Conservation (phyloP, 2,113 vertebrate species). For the Sturnus vulgaris region DNA sequence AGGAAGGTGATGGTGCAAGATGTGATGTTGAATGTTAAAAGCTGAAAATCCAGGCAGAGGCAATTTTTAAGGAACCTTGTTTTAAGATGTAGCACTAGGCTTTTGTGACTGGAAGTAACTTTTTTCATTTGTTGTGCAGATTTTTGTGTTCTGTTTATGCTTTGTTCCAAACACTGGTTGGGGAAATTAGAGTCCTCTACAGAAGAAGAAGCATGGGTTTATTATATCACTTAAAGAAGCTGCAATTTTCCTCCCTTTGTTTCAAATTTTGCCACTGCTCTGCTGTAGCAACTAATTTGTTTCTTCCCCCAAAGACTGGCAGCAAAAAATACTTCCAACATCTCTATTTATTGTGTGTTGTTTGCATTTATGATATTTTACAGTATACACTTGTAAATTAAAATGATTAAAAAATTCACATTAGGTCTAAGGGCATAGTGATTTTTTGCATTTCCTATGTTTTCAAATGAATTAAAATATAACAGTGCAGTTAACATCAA, state of each 20-base stretch:
- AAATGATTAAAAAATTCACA: slow-evolving; percentile 69
- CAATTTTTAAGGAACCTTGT: background rate
- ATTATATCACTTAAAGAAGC: slow-evolving; percentile 26
- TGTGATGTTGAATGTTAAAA: background rate
- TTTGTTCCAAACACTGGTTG: slow-evolving; percentile 3
- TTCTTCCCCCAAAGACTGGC: slow-evolving; percentile 24
- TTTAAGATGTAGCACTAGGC: background rate
- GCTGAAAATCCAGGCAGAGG: background rate
- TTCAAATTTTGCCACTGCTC: slow-evolving; percentile 30
- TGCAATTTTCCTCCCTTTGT: background rate
- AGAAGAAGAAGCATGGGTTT: slow-evolving; percentile 3
- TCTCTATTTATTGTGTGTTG: slow-evolving; percentile 57
- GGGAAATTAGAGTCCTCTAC: slow-evolving; percentile 17
- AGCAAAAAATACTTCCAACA: slow-evolving; percentile 40
- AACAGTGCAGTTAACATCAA: slow-evolving; percentile 94
- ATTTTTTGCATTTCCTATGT: slow-evolving; percentile 67
- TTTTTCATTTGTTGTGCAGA: background rate
- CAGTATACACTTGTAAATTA: slow-evolving; percentile 59
- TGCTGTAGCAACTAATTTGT: slow-evolving; percentile 25
- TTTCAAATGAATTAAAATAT: slow-evolving; percentile 86
- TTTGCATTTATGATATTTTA: slow-evolving; percentile 60
- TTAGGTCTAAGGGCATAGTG: slow-evolving; percentile 62
- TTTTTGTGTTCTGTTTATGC: background rate
- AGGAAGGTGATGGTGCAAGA: background rate
- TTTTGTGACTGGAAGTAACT: background rate